Evolutionary conservation across 2,888 invertebrate genomes (phyloP).

Genomic region (Polymixis lichenea): DNA sequence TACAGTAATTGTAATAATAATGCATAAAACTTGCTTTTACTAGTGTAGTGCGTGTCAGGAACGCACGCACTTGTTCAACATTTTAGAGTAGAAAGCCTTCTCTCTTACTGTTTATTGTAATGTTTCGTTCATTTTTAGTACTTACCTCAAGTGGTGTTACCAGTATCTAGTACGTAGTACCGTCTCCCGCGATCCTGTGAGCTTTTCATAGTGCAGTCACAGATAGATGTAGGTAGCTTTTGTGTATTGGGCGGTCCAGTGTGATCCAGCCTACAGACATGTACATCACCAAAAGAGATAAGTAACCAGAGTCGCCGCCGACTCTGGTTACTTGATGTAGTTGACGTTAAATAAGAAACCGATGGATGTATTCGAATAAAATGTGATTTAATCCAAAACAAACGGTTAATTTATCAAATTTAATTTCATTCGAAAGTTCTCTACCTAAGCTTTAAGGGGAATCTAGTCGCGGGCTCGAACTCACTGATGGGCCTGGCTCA

Average conservation of each 20-base stretch:
- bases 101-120: slow-evolving; percentile 75
- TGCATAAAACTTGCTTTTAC: slow-evolving; percentile 82
- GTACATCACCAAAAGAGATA: too few species aligned
- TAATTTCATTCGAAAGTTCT: too few species aligned
- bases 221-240: slow-evolving; percentile 65
- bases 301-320: too few species aligned
- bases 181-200: slow-evolving; percentile 11
- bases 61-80: slow-evolving; percentile 56
- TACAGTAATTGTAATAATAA: slow-evolving; percentile 82
- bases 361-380: too few species aligned
- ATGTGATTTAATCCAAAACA: too few species aligned
- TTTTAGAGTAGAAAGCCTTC: slow-evolving; percentile 78
- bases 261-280: not conserved
- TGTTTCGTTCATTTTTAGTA: slow-evolving; percentile 74
- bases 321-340: too few species aligned
- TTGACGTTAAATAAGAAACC: too few species aligned
- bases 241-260: slow-evolving; percentile 15
- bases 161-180: slow-evolving; percentile 63
- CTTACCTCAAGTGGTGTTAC: slow-evolving; percentile 67
- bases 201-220: slow-evolving; percentile 66
- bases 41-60: slow-evolving; percentile 69
- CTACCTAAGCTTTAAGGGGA: too few species aligned
- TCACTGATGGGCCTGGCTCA: too few species aligned
- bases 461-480: too few species aligned
- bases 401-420: too few species aligned